phyloP scores from a whole-genome alignment of 2,797 vertebrate species.

The Kryptolebias ocellatus region DNA sequence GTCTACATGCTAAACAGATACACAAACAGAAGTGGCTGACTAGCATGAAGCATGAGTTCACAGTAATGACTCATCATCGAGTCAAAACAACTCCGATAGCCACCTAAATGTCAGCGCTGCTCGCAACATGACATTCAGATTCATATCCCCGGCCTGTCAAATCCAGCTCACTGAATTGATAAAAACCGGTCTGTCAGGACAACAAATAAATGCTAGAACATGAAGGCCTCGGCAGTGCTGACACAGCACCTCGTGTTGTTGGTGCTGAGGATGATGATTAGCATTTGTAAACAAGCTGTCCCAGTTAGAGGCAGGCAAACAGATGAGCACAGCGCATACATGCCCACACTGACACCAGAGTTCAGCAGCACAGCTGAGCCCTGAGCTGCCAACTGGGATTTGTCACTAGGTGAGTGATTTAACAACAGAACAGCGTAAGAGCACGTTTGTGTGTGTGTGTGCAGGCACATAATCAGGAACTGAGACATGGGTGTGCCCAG shows the following conservation, averaged over 20 bases:
- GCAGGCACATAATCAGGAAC: slow-evolving; percentile 69
- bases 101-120: slow-evolving; percentile 2
- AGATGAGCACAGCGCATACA: slow-evolving; percentile 23
- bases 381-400: slow-evolving; percentile 43
- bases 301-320: slow-evolving; percentile 33
- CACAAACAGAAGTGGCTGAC: background rate
- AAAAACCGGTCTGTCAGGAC: slow-evolving; percentile 11
- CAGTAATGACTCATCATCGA: background rate
- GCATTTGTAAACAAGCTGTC: slow-evolving; percentile 38
- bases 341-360: slow-evolving; percentile 18
- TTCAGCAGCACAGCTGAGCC: slow-evolving; percentile 20
- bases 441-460: slow-evolving; percentile 16
- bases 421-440: slow-evolving; percentile 24
- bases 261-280: slow-evolving; percentile 15
- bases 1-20: slow-evolving; percentile 9
- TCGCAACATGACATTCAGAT: slow-evolving; percentile 4
- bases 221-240: slow-evolving; percentile 19
- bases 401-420: slow-evolving; percentile 38
- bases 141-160: slow-evolving; percentile 1
- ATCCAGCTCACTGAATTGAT: slow-evolving; percentile 11
- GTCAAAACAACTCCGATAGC: background rate
- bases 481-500: slow-evolving; percentile 64
- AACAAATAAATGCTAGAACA: slow-evolving; percentile 24
- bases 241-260: slow-evolving; percentile 30
- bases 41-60: background rate